Conservation (phyloP, 2,797 vertebrate species). For the Rhinella marina region DNA sequence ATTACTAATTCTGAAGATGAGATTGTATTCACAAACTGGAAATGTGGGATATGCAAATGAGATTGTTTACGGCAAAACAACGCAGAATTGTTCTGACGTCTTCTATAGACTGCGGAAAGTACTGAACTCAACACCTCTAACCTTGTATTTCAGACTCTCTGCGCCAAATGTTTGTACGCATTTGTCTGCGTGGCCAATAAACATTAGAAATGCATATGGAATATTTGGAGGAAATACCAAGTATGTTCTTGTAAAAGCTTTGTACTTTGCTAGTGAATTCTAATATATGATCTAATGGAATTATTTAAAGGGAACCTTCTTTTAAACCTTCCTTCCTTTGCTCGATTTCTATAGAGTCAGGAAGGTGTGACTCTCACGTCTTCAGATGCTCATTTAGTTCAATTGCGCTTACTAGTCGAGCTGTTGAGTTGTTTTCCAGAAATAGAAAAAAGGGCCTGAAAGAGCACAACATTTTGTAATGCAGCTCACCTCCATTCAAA, state of each 20-base stretch:
- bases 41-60: background rate
- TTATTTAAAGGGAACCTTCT: background rate
- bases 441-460: background rate
- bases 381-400: background rate
- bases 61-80: slow-evolving; percentile 42
- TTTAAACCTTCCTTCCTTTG: background rate
- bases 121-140: background rate
- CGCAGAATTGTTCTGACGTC: slow-evolving; percentile 8
- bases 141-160: background rate
- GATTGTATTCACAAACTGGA: slow-evolving; percentile 9
- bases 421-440: background rate
- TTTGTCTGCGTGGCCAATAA: slow-evolving; percentile 15
- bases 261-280: background rate
- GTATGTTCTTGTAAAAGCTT: background rate
- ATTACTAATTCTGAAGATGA: background rate
- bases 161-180: background rate
- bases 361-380: background rate
- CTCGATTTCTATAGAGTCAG: background rate
- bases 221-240: background rate
- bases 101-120: background rate
- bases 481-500: background rate
- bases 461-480: background rate
- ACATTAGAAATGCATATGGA: background rate
- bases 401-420: background rate
- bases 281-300: background rate